A percentile compares a stretch with the other conserved stretches of the same genome.
These are phyloP conservation scores for Balaeniceps rex DNA, from an alignment of 2,113 vertebrate species.

Conservation along the genomic window DNA sequence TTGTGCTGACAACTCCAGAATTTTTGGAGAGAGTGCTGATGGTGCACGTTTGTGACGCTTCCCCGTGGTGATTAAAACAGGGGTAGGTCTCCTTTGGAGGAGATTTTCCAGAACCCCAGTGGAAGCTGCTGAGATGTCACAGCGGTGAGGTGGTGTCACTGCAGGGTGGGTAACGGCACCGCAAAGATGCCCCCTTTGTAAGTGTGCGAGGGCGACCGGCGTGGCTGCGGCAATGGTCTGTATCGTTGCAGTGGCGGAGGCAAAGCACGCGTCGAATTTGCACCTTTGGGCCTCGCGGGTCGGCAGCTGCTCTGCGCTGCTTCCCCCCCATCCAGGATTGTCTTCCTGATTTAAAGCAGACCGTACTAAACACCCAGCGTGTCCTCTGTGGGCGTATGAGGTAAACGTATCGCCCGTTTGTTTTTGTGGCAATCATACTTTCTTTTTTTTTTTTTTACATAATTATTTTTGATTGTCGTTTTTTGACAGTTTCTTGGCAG, in stretches of 20 bases:
- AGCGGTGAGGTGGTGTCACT: accelerated
- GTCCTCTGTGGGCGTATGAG: background rate
- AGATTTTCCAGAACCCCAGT: background rate
- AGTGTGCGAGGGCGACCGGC: background rate
- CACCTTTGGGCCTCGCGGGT: background rate
- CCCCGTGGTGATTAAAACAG: too few relatives aligned
- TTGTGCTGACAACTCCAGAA: background rate
- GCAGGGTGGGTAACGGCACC: background rate
- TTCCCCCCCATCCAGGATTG: background rate
- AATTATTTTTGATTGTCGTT: background rate
- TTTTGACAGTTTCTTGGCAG: slow-evolving; percentile 34
- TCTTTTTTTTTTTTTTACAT: background rate
- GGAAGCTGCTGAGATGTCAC: background rate
- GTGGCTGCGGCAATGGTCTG: background rate
- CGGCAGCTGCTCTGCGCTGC: background rate
- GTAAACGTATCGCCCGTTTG: background rate
- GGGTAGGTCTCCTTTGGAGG: background rate
- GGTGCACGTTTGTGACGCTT: accelerated
- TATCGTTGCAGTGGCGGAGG: background rate
- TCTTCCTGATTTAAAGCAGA: background rate
- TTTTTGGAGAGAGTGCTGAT: too few relatives aligned
- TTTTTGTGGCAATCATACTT: background rate
- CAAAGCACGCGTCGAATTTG: background rate
- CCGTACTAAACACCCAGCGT: background rate
- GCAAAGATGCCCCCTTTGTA: background rate